phyloP scores from a whole-genome alignment of 2,797 vertebrate species.

The Falco biarmicus region DNA sequence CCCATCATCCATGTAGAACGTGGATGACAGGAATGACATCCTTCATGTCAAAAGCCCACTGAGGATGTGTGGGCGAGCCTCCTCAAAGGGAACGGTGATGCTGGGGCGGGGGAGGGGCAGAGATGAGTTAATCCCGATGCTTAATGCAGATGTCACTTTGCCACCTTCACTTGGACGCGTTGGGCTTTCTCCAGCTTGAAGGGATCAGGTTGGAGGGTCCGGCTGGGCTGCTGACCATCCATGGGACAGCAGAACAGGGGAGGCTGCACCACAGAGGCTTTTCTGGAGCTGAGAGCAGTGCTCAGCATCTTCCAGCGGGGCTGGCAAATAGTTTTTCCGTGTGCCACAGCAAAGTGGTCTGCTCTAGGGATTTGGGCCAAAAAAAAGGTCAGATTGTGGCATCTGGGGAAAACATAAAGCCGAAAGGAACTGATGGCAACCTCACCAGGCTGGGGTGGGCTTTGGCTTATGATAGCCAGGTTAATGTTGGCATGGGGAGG shows the following conservation, averaged over 20 bases:
- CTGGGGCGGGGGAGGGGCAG: not conserved
- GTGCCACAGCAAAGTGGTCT: not conserved
- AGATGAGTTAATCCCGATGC: not conserved
- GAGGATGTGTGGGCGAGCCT: not conserved
- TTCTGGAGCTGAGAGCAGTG: not conserved
- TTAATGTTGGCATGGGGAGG: not conserved
- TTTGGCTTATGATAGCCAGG: not conserved
- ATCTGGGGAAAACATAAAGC: not conserved
- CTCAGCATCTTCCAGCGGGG: not conserved
- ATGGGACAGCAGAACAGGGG: accelerated
- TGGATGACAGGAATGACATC: not conserved
- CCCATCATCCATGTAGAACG: not conserved
- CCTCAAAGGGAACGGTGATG: accelerated
- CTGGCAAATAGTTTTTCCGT: not conserved
- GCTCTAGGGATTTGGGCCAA: not conserved
- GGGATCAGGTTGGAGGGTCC: not conserved
- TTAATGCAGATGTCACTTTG: not conserved
- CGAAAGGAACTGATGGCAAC: not conserved
- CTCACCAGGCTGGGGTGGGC: not conserved
- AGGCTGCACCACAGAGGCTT: not conserved
- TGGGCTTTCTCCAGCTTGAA: not conserved
- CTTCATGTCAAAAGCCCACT: not conserved
- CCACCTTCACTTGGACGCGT: accelerated
- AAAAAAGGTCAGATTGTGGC: not conserved
- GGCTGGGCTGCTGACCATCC: not conserved